These are phyloP conservation scores for Mycetomoellerius zeteki DNA, from an alignment of 1,140 invertebrate genomes.

Conservation along the genomic window DNA sequence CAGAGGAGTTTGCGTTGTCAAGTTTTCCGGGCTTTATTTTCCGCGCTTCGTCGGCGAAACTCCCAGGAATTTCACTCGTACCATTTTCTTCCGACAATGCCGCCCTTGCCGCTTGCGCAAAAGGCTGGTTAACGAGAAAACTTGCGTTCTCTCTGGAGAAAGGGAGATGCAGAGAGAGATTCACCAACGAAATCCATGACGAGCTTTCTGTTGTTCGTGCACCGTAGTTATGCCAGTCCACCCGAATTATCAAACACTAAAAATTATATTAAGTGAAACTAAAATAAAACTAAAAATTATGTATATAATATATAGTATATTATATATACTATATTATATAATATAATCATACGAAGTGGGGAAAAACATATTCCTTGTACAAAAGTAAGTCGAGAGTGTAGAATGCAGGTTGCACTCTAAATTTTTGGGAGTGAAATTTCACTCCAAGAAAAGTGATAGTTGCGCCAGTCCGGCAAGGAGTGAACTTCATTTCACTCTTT, in stretches of 20 bases:
- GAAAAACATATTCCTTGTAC: too few relatives aligned
- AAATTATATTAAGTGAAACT: background rate
- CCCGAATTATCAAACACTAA: conserved; percentile 7
- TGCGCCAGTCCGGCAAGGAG: too few relatives aligned
- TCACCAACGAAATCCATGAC: conserved; percentile 35
- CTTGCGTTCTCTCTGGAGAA: conserved; percentile 25
- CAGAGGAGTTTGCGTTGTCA: conserved; percentile 59
- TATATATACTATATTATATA: too few relatives aligned
- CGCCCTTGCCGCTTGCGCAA: conserved; percentile 51
- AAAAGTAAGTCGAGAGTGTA: too few relatives aligned
- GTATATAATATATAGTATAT: too few relatives aligned
- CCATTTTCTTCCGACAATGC: conserved; percentile 61
- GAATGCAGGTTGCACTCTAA: too few relatives aligned
- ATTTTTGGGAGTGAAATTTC: too few relatives aligned
- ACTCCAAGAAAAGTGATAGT: too few relatives aligned
- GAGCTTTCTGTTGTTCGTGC: conserved; percentile 46
- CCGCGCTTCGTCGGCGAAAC: conserved; percentile 44
- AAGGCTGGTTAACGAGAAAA: conserved; percentile 63
- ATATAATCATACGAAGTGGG: too few relatives aligned
- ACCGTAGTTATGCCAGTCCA: conserved; percentile 21
- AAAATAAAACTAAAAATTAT: too few relatives aligned
- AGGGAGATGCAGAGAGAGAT: background rate
- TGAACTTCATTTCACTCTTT: too few relatives aligned
- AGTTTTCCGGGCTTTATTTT: conserved; percentile 65
- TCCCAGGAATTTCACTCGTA: conserved; percentile 60